Base-by-base conservation (phyloP, 1,140 invertebrate species). In the Psilanteris sp. region DNA sequence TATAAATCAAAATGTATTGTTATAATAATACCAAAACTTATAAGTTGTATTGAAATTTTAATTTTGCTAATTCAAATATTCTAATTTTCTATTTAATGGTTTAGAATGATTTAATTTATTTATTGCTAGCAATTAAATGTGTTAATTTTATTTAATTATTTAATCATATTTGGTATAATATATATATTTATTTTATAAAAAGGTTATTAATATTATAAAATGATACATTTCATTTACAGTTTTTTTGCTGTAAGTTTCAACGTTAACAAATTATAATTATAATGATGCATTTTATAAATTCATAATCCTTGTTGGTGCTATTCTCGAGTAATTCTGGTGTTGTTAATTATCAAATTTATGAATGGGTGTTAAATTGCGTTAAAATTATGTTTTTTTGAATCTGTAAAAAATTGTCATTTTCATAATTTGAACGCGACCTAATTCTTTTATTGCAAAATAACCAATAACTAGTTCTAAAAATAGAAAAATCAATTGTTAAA, bases 241-340 rank as follows among this genome's bases (percentile, higher is more conserved):
- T 20, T 20, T 20, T 20, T 20, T 20, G 18, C 18, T 6, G 18
- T 3, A 20, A 20, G 18, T 20, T 26, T 7, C 8, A 43, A 37
- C 20, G 11, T 43, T 24, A 1, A 26, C 8, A 8, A 26, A 8
- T 7, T 4, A 14, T 31, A 7, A 10, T 57, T 57, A 31, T 37
- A 36, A 22, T 16, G 16, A 43, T 61, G 43, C 43, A 61, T 61
- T 61, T 66, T 43, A n/a, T n/a, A n/a, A n/a, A n/a, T n/a, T 62
- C 44, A 34, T 34, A 11, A 8, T 34, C 24, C 16, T 57, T 15
- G 22, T 32, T 34, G 52, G 52, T 59, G 66, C 44, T 70, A 70
- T 59, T 70, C 37, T 50, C 27, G 24, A 29, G 41, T 67, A 29
- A 55, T 67, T 46, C 14, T 55, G n/a, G 18, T 34, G 20, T 57